Evolutionary conservation across 92 coral and sea anemone genomes (phyloP).

Genomic region (Chrysogorgia sp.): DNA sequence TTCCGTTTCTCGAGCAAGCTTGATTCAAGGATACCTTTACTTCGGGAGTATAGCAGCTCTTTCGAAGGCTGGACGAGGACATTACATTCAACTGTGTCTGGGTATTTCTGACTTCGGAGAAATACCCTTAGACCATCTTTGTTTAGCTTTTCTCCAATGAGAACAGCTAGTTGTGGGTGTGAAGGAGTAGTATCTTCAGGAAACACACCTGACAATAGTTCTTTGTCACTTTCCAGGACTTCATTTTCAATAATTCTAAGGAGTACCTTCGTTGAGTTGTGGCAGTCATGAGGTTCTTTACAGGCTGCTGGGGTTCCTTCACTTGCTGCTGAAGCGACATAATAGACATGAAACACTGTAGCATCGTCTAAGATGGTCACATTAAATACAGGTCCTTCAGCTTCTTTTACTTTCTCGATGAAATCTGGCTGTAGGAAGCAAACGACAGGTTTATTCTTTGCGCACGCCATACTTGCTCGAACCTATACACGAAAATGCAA

Average conservation of each 20-base stretch:
- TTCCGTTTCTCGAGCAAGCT: constrained; percentile 77
- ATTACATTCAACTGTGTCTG: constrained; percentile 51
- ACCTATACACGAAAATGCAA: neutral
- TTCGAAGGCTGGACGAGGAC: constrained; percentile 86
- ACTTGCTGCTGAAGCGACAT: neutral
- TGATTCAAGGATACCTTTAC: constrained; percentile 89
- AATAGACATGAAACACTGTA: constrained; percentile 77
- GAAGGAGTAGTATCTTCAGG: neutral
- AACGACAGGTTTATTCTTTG: constrained; percentile 58
- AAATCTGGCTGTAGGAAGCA: constrained; percentile 89
- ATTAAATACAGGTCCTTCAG: constrained; percentile 47
- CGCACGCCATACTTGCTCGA: constrained; percentile 26
- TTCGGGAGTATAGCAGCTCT: constrained; percentile 83
- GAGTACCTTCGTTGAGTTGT: constrained; percentile 8
- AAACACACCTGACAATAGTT: neutral
- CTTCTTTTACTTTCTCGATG: constrained; percentile 62
- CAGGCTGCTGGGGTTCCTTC: no score
- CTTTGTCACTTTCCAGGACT: constrained; percentile 7
- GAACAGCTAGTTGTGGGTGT: constrained; percentile 5
- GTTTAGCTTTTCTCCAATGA: constrained; percentile 24
- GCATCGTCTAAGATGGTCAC: constrained; percentile 69
- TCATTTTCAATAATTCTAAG: constrained; percentile 5
- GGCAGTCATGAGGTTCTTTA: constrained; percentile 6
- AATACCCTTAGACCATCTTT: constrained; percentile 15
- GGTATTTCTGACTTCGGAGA: constrained; percentile 13